A percentile compares a stretch with the other conserved stretches of the same genome.
phyloP scores from a whole-genome alignment of 1,140 invertebrate genomes.

The Elymnias hypermnestra region DNA sequence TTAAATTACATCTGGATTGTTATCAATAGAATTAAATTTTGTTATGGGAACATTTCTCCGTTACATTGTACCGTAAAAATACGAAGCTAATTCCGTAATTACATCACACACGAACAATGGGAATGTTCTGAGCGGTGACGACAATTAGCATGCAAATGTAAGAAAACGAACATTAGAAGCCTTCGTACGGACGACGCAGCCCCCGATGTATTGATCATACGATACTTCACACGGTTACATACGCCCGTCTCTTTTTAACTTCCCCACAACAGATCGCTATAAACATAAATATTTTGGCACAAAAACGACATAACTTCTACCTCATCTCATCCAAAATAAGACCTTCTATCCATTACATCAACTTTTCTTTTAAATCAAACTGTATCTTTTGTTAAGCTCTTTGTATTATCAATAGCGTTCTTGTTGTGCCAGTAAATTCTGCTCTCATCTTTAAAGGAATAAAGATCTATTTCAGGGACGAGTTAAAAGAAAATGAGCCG shows the following conservation, averaged over 20 bases:
- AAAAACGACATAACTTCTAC: slow-evolving; percentile 32
- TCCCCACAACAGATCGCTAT: slow-evolving; percentile 67
- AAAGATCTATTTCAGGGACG: slow-evolving; percentile 68
- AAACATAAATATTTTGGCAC: slow-evolving; percentile 61
- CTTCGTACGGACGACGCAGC: slow-evolving; percentile 42
- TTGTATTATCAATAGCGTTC: too few species aligned
- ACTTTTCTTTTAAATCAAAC: too few species aligned
- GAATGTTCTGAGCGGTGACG: slow-evolving; percentile 48
- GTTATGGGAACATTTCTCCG: slow-evolving; percentile 6
- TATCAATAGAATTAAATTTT: slow-evolving; percentile 5
- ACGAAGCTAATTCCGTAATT: slow-evolving; percentile 49
- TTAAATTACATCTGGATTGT: too few species aligned
- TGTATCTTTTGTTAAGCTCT: too few species aligned
- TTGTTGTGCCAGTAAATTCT: slow-evolving; percentile 71
- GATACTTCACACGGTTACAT: slow-evolving; percentile 67
- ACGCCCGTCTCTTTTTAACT: slow-evolving; percentile 71
- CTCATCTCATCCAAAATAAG: slow-evolving; percentile 3
- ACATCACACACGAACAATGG: slow-evolving; percentile 59
- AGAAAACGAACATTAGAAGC: slow-evolving; percentile 71
- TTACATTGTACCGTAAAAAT: slow-evolving; percentile 32
- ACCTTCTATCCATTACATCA: not conserved
- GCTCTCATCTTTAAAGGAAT: slow-evolving; percentile 69
- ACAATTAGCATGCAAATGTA: slow-evolving; percentile 73
- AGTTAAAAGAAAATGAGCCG: slow-evolving; percentile 62
- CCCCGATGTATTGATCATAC: slow-evolving; percentile 64